Percentiles rank a stretch among this genome's conserved stretches.
Evolutionary conservation across 2,797 vertebrate species (phyloP).

Genomic region (Gadopsis bispinosus): DNA sequence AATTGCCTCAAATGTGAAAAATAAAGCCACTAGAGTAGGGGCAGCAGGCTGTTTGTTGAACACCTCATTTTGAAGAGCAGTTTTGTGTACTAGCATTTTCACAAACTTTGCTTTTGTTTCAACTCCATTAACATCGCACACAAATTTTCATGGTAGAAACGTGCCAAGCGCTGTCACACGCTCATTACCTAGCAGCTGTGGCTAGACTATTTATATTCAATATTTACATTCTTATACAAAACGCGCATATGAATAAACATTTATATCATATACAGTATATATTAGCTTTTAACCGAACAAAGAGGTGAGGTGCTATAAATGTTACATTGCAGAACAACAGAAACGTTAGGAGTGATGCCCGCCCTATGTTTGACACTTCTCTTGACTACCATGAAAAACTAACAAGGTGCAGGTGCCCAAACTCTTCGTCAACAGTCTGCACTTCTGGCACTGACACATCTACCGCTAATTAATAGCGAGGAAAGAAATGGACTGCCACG

Average conservation of each 20-base stretch:
- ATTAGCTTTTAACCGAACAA: background rate
- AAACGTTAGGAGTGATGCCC: background rate
- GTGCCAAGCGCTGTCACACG: background rate
- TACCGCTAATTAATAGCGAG: slow-evolving; percentile 64
- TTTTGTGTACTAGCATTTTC: slow-evolving; percentile 18
- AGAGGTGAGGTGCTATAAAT: background rate
- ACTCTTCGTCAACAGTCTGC: slow-evolving; percentile 33
- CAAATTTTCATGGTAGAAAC: background rate
- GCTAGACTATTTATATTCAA: background rate
- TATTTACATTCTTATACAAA: background rate
- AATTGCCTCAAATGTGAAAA: slow-evolving; percentile 24
- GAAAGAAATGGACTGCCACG: slow-evolving; percentile 42
- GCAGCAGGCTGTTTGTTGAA: slow-evolving; percentile 15
- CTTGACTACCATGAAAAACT: slow-evolving; percentile 29
- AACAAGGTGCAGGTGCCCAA: slow-evolving; percentile 39
- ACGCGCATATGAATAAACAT: slow-evolving; percentile 8
- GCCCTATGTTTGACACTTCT: slow-evolving; percentile 20
- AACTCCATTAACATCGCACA: background rate
- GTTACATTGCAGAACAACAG: background rate
- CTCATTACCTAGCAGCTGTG: slow-evolving; percentile 23
- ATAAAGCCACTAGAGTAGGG: slow-evolving; percentile 29
- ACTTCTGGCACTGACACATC: slow-evolving; percentile 32
- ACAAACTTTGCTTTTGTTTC: slow-evolving; percentile 19
- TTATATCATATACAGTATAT: background rate
- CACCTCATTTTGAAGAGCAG: slow-evolving; percentile 20